Evolutionary conservation across 2,888 invertebrate species (phyloP).

Genomic region (Cataglyphis altisquamis): DNA sequence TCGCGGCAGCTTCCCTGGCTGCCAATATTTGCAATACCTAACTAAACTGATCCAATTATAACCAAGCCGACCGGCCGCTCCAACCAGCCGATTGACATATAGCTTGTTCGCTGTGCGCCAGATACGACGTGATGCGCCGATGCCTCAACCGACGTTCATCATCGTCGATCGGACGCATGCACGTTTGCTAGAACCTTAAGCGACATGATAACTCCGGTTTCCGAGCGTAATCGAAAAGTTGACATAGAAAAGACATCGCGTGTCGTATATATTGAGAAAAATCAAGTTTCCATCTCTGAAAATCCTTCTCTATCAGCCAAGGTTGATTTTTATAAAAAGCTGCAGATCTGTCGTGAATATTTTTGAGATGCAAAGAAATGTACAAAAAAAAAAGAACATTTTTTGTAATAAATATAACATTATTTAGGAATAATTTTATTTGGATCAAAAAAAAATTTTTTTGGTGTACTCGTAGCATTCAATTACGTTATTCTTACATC

Average conservation of each 20-base stretch:
- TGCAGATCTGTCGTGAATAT: neutral
- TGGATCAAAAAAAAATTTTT: neutral
- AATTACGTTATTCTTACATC: neutral
- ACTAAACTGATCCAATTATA: conserved; percentile 83
- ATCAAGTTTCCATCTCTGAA: neutral
- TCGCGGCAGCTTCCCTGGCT: conserved; percentile 82
- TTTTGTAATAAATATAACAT: neutral
- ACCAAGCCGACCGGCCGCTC: conserved; percentile 76
- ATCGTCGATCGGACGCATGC: conserved; percentile 26
- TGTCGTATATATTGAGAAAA: neutral
- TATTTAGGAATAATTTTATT: neutral
- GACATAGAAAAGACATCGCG: conserved; percentile 3
- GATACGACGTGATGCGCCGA: conserved; percentile 52
- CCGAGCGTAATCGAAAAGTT: conserved; percentile 33
- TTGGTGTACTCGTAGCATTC: neutral
- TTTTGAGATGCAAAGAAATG: neutral
- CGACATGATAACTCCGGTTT: conserved; percentile 37
- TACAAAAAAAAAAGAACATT: neutral
- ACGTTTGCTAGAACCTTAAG: conserved; percentile 8
- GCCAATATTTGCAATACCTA: conserved; percentile 85
- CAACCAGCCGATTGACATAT: conserved; percentile 78
- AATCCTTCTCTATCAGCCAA: neutral
- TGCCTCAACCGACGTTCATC: conserved; percentile 9
- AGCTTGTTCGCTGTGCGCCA: conserved; percentile 61
- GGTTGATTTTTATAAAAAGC: neutral